Percentiles rank a stretch among this genome's conserved stretches.
Conservation (phyloP, 2,888 invertebrate species). For the Chromoteleia sp. region DNA sequence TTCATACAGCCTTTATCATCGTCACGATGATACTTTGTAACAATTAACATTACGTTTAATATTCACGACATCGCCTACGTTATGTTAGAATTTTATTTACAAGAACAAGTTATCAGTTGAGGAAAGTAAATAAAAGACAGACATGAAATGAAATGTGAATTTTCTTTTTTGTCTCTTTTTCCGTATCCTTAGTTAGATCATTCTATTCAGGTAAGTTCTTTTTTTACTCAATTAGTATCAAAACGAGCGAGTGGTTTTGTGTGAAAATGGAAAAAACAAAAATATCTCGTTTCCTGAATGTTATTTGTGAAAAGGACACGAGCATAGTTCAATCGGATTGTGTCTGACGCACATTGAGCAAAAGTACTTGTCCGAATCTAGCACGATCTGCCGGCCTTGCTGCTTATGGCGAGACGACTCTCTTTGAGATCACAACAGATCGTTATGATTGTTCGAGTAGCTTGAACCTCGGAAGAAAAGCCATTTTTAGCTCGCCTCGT, state of each 20-base stretch:
- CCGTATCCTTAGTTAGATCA: neutral
- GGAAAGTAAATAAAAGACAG: slow-evolving; percentile 61
- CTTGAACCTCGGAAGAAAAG: slow-evolving; percentile 63
- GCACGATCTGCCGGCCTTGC: slow-evolving; percentile 67
- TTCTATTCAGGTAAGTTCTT: neutral
- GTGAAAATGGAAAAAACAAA: neutral
- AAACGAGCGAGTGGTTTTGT: neutral
- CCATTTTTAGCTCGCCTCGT: slow-evolving; percentile 63
- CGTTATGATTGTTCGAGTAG: slow-evolving; percentile 47
- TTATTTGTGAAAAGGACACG: neutral
- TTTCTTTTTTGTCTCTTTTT: slow-evolving; percentile 13
- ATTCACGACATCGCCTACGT: slow-evolving; percentile 77
- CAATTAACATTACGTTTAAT: slow-evolving; percentile 76
- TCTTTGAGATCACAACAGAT: slow-evolving; percentile 60
- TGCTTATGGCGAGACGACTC: slow-evolving; percentile 64
- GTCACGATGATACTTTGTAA: slow-evolving; percentile 69
- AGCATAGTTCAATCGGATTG: neutral
- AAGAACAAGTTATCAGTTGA: slow-evolving; percentile 76
- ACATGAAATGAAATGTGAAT: slow-evolving; percentile 11
- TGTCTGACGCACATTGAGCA: slow-evolving; percentile 40
- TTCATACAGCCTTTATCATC: slow-evolving; percentile 65
- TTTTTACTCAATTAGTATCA: neutral
- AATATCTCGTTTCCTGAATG: neutral
- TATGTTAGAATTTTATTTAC: slow-evolving; percentile 79
- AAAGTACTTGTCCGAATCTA: slow-evolving; percentile 58